phyloP scores from a whole-genome alignment of 2,113 vertebrate genomes.

The Anthoscopus minutus region DNA sequence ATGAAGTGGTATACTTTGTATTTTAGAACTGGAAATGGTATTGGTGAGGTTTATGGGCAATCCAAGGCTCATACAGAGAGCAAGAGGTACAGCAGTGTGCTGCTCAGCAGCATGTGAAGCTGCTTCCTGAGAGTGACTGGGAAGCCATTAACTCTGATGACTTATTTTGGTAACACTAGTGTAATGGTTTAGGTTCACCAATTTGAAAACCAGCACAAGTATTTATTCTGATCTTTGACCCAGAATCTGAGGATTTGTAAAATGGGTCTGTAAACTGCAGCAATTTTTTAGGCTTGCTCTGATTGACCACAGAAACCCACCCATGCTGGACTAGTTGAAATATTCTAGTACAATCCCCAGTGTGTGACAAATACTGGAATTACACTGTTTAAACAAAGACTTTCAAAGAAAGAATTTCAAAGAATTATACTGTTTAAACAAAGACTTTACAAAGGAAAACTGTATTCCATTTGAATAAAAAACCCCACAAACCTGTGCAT shows the following conservation, averaged over 20 bases:
- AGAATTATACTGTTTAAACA: not conserved
- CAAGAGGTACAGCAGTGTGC: not conserved
- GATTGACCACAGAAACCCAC: not conserved
- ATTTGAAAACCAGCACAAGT: no score
- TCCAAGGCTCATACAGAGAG: rapidly evolving
- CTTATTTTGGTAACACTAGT: not conserved
- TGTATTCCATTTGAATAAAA: not conserved
- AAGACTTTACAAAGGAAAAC: not conserved
- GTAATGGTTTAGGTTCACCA: no score
- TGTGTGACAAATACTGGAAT: not conserved
- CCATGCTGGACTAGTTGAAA: rapidly evolving
- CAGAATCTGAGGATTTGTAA: not conserved
- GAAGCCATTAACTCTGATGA: rapidly evolving
- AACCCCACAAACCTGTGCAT: not conserved
- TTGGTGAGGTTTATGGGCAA: not conserved
- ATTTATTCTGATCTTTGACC: not conserved
- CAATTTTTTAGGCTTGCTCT: not conserved
- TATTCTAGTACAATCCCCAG: not conserved
- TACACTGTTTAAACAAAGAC: not conserved
- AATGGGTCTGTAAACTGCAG: not conserved
- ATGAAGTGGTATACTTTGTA: rapidly evolving
- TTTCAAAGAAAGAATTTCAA: not conserved
- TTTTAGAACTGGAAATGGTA: not conserved
- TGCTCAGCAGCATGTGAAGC: rapidly evolving
- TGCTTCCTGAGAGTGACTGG: rapidly evolving